Evolutionary conservation across 1,140 invertebrate genomes (phyloP).

Genomic region (Drosophila obscura): DNA sequence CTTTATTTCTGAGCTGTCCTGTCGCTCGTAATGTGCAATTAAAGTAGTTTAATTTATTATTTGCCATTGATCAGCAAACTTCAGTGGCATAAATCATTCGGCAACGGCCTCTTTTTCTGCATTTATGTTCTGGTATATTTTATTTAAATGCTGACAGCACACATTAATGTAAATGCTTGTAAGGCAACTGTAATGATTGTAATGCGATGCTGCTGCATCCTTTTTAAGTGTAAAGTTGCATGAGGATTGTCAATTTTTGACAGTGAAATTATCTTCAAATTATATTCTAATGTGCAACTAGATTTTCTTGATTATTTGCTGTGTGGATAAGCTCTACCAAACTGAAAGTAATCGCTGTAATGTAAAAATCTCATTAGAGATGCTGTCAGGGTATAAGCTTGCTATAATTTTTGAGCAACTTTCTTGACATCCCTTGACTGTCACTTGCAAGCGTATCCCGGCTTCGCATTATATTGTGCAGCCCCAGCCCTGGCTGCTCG

Average conservation of each 20-base stretch:
- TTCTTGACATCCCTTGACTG: conserved; percentile 5
- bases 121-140: conserved; percentile 40
- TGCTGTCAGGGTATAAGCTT: too few species aligned
- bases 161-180: conserved; percentile 36
- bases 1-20: conserved; percentile 39
- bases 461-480: conserved; percentile 18
- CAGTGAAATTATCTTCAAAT: too few species aligned
- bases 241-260: too few species aligned
- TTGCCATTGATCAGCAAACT: conserved; percentile 79
- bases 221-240: neutral
- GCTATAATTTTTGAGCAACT: neutral
- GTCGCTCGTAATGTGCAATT: conserved; percentile 57
- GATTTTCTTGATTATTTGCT: too few species aligned
- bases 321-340: too few species aligned
- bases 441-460: conserved; percentile 33
- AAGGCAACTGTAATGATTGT: neutral
- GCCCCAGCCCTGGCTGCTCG: neutral
- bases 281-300: too few species aligned
- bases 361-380: conserved; percentile 10
- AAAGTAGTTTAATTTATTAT: conserved; percentile 81
- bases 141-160: conserved; percentile 68
- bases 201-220: neutral
- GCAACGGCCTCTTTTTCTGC: conserved; percentile 47
- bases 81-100: conserved; percentile 69
- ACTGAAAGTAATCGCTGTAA: conserved; percentile 10